Evolutionary conservation across 2,797 vertebrate species (phyloP).

Genomic region (Scolopax bukidnonensis): DNA sequence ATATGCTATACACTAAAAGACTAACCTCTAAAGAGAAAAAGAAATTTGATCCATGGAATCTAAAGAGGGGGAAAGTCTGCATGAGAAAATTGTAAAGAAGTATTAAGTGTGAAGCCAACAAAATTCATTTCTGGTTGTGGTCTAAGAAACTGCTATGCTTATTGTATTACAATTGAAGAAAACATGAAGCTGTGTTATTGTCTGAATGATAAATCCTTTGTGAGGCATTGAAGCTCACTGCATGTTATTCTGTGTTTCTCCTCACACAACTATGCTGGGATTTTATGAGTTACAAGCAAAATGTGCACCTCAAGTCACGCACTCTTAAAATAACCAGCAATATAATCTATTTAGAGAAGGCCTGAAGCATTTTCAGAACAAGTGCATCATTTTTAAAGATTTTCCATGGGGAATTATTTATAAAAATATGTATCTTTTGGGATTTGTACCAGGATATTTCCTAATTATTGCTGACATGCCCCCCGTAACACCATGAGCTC

Average conservation of each 20-base stretch:
- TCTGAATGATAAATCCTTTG: background rate
- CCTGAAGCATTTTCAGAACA: constrained; percentile 66
- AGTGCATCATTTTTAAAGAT: constrained; percentile 48
- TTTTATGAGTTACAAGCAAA: constrained; percentile 54
- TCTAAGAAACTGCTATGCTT: background rate
- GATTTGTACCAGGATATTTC: constrained; percentile 62
- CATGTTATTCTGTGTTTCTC: background rate
- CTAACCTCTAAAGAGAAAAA: background rate
- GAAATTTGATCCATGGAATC: background rate
- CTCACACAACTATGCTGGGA: background rate
- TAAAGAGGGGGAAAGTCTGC: background rate
- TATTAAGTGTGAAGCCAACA: background rate
- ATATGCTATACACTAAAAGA: background rate
- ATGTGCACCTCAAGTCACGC: constrained; percentile 61
- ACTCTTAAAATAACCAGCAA: constrained; percentile 50
- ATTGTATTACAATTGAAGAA: background rate
- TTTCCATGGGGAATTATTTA: constrained; percentile 66
- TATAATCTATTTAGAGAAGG: constrained; percentile 68
- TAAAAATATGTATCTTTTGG: constrained; percentile 66
- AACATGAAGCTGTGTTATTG: background rate
- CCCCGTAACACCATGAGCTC: constrained; percentile 59
- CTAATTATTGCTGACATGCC: constrained; percentile 76
- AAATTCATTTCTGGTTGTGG: background rate
- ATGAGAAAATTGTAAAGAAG: background rate
- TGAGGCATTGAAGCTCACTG: background rate